Evolutionary conservation across 2,113 vertebrate genomes (phyloP).

Genomic region (Cnemophilus loriae): DNA sequence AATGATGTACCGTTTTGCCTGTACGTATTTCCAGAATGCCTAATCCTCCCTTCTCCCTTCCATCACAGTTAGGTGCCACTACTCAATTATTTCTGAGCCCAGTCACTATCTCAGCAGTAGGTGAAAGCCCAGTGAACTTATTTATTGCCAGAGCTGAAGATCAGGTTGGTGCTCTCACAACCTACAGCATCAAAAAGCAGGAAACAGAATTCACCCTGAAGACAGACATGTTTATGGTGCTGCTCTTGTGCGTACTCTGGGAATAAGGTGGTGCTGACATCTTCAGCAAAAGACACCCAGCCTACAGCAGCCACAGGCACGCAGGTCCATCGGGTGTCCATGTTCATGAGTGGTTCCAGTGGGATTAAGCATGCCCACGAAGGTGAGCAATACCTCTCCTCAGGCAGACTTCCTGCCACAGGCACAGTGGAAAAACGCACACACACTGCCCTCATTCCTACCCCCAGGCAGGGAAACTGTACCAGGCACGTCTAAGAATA

Average conservation of each 20-base stretch:
- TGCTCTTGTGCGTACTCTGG: background rate
- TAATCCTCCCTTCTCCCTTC: background rate
- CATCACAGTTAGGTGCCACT: background rate
- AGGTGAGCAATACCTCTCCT: background rate
- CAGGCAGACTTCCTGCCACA: background rate
- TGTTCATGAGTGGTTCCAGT: accelerated
- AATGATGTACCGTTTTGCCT: background rate
- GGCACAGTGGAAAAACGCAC: background rate
- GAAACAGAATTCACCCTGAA: background rate
- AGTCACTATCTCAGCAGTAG: background rate
- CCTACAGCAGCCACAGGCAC: background rate
- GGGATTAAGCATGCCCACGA: background rate
- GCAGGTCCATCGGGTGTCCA: accelerated
- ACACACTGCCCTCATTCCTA: background rate
- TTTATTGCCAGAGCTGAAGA: background rate
- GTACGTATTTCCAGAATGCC: background rate
- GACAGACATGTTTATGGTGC: background rate
- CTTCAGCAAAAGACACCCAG: background rate
- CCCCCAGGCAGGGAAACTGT: background rate
- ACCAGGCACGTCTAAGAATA: background rate
- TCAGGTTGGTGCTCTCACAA: background rate
- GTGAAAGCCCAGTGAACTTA: background rate
- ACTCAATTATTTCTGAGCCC: background rate
- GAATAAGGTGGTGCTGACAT: background rate
- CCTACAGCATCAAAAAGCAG: background rate